Percentiles rank a stretch among this genome's conserved stretches.
phyloP scores from a whole-genome alignment of 2,888 invertebrate genomes.

The Drosophila antonietae region DNA sequence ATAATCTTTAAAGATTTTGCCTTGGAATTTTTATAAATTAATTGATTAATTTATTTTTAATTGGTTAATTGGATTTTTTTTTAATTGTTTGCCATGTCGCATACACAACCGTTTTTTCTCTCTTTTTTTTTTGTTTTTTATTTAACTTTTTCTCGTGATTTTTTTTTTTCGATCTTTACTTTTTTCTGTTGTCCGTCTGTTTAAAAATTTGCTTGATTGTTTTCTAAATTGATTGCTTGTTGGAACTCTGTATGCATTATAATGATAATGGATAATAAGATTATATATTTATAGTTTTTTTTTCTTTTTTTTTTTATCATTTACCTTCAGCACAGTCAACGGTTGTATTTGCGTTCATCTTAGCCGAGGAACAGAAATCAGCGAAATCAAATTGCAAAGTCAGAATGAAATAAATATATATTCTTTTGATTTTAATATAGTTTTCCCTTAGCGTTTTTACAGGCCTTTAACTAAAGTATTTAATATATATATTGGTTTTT shows the following conservation, averaged over 20 bases:
- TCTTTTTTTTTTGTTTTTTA: slow-evolving; percentile 12
- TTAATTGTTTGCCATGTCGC: slow-evolving; percentile 40
- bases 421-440: slow-evolving; percentile 26
- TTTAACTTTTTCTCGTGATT: slow-evolving; percentile 4
- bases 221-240: slow-evolving; percentile 74
- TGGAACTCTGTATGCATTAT: slow-evolving; percentile 52
- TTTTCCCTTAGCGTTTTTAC: slow-evolving; percentile 50
- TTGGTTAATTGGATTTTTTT: slow-evolving; percentile 23
- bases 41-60: slow-evolving; percentile 14
- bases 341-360: slow-evolving; percentile 42
- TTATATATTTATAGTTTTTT: slow-evolving; percentile 2
- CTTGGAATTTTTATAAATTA: slow-evolving; percentile 17
- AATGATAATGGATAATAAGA: slow-evolving; percentile 41
- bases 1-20: slow-evolving; percentile 22
- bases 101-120: slow-evolving; percentile 68
- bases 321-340: slow-evolving; percentile 48
- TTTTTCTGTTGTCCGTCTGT: slow-evolving; percentile 8
- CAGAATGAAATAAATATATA: slow-evolving; percentile 19
- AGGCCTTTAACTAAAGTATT: slow-evolving; percentile 42
- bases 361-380: slow-evolving; percentile 15
- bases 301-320: neutral
- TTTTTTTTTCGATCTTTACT: slow-evolving; percentile 1
- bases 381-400: slow-evolving; percentile 14
- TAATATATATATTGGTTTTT: slow-evolving; percentile 12
- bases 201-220: slow-evolving; percentile 76